These are phyloP conservation scores for Regulus satrapa DNA, from an alignment of 2,113 vertebrate genomes.

Conservation along the genomic window DNA sequence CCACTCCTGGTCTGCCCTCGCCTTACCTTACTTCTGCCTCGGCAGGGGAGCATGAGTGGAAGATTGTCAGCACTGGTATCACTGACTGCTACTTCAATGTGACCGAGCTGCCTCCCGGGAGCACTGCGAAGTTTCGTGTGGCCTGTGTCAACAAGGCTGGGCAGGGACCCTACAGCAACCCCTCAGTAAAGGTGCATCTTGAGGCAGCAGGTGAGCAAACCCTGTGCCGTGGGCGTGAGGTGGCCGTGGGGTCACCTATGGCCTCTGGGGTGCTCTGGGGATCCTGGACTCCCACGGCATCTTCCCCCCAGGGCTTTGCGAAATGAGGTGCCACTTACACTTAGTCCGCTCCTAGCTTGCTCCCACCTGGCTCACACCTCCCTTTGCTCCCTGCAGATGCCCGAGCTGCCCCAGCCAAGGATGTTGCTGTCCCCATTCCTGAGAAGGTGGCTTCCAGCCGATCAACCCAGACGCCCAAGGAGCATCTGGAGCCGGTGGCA, in stretches of 20 bases:
- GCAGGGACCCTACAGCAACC: conserved; percentile 90
- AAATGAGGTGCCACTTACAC: neutral
- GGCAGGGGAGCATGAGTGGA: conserved; percentile 87
- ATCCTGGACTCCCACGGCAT: neutral
- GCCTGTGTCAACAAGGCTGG: conserved; percentile 95
- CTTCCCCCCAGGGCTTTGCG: neutral
- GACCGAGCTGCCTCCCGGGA: conserved; percentile 78
- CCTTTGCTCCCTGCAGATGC: conserved; percentile 62
- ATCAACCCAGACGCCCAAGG: neutral
- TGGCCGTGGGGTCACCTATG: accelerated
- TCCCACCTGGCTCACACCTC: neutral
- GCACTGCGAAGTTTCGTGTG: conserved; percentile 85
- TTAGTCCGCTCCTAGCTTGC: neutral
- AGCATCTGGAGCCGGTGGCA: neutral
- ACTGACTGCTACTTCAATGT: conserved; percentile 93
- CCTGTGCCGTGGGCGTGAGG: accelerated
- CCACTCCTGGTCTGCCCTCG: accelerated
- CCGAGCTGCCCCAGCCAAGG: conserved; percentile 73
- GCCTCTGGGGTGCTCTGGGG: neutral
- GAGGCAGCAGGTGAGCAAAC: conserved; percentile 74
- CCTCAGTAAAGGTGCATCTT: conserved; percentile 80
- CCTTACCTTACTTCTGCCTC: neutral
- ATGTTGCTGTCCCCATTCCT: neutral
- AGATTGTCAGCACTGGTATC: conserved; percentile 83
- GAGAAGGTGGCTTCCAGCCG: conserved; percentile 38